Base-by-base conservation (phyloP, 1,140 invertebrate species). In the Brachionus rubens region DNA sequence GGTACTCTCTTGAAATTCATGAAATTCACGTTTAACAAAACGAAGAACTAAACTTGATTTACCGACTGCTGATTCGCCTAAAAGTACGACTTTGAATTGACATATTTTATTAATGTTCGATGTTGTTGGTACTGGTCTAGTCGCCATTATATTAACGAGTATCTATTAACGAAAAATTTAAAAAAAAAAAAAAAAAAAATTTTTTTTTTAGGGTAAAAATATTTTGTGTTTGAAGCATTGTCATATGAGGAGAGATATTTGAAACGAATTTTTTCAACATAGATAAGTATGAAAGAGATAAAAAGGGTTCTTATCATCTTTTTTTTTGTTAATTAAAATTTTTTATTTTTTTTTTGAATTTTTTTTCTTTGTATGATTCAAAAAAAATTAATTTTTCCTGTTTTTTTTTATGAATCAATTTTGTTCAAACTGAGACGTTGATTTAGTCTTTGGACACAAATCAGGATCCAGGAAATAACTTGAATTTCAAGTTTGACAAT, bases 1-100 rank as follows among this genome's bases (percentile, higher is more conserved):
- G 10, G 77, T 78, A 46, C 43, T 62, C 52, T 78, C 77, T 59
- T 78, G 77, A 67, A 75, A 77, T 19, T 78, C 76, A 43, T 77
- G 62, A 67, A 78, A 78, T 47, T 78, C 54, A 28, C 76, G 59
- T 56, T 78, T 78, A 16, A 78, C 77, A 78, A 78, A 78, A 10
- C 76, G 40, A 10, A 78, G 30, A 12, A 77, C 76, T n/a, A 78
- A 47, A 47, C 67, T 75, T 0, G 77, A 78, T 59, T 78, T 78
- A 7, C 77, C 77, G 6, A 78, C 77, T 33, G 77, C 59, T 10
- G 77, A 72, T 62, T 78, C 76, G 5, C 77, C 77, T 19, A 78
- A 43, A 24, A 78, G 50, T 28, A 78, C 77, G 2, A 78, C 19
- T 62, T 77, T 77, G 16, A 77, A 77, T 52, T 76, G 75, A n/a